phyloP scores from a whole-genome alignment of 2,797 vertebrate species.

The Halcyon badia region DNA sequence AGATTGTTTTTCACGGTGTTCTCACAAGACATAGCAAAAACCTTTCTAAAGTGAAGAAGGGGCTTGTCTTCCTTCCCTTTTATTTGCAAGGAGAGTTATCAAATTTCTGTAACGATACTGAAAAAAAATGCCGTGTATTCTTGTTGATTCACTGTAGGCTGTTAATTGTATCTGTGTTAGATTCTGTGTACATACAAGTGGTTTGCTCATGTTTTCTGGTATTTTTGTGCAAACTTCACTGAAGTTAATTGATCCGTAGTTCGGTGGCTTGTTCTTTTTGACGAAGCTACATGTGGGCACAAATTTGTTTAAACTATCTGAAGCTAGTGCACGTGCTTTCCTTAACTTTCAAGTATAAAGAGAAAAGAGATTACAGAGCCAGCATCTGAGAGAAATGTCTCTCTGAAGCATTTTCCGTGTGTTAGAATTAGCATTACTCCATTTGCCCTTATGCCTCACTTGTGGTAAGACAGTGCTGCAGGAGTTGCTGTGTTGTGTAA shows the following conservation, averaged over 20 bases:
- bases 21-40: not conserved
- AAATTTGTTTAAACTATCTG: not conserved
- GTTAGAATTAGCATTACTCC: not conserved
- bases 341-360: not conserved
- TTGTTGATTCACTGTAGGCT: not conserved
- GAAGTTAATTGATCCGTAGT: not conserved
- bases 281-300: not conserved
- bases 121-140: not conserved
- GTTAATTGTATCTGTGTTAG: not conserved
- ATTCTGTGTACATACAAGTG: not conserved
- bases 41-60: not conserved
- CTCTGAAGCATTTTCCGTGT: not conserved
- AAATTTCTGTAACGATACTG: not conserved
- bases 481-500: not conserved
- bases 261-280: not conserved
- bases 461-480: not conserved
- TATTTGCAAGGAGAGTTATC: not conserved
- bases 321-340: not conserved
- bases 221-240: not conserved
- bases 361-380: not conserved
- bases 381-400: not conserved
- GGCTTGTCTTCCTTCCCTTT: not conserved
- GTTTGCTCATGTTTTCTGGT: not conserved
- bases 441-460: not conserved
- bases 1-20: not conserved